Conservation (phyloP, 2,797 vertebrate species). For the Chaenodraco wilsoni region DNA sequence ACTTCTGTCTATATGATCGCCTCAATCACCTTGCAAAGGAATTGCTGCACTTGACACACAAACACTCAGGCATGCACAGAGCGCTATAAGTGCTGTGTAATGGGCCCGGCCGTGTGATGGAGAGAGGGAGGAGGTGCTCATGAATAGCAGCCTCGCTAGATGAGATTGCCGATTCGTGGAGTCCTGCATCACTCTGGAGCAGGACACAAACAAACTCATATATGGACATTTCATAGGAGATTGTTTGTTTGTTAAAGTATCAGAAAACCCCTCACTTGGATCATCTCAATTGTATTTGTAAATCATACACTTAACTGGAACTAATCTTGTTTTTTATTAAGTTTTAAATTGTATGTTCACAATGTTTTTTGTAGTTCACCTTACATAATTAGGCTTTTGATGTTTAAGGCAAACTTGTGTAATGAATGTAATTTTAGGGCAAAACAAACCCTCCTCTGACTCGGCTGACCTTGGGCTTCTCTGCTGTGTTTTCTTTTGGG, state of each 20-base stretch:
- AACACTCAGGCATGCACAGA: conserved; percentile 11
- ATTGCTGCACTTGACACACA: conserved; percentile 49
- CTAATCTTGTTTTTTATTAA: background rate
- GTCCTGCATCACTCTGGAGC: conserved; percentile 27
- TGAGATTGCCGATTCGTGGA: conserved; percentile 54
- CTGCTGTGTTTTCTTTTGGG: conserved; percentile 49
- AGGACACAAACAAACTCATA: conserved; percentile 17
- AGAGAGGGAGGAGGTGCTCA: conserved; percentile 63
- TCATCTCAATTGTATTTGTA: background rate
- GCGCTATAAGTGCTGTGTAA: conserved; percentile 67
- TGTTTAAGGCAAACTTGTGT: conserved; percentile 5
- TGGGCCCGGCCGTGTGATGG: conserved; percentile 57
- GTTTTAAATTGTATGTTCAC: background rate
- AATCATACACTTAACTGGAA: background rate
- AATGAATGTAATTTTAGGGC: conserved; percentile 33
- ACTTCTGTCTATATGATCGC: conserved; percentile 49
- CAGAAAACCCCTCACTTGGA: background rate
- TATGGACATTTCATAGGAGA: conserved; percentile 3
- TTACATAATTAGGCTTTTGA: conserved; percentile 1
- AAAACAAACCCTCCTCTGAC: background rate
- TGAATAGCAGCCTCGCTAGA: conserved; percentile 63
- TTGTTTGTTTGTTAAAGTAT: conserved; percentile 19
- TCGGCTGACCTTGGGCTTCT: conserved; percentile 65
- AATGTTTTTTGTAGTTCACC: background rate
- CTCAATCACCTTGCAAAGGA: conserved; percentile 39